These are phyloP conservation scores for Aythya baeri DNA, from an alignment of 2,113 vertebrate genomes.

Conservation along the genomic window DNA sequence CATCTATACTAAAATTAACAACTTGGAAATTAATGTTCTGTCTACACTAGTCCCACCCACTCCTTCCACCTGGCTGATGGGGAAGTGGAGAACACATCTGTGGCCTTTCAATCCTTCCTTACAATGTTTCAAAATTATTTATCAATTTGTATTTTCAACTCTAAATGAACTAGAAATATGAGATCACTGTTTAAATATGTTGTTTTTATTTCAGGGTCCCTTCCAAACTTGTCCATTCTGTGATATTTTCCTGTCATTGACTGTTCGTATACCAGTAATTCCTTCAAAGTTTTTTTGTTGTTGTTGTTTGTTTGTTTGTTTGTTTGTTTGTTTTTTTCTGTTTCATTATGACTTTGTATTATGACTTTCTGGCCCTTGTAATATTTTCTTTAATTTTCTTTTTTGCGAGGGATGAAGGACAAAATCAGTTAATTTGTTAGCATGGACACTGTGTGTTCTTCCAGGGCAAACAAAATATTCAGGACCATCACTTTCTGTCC, in stretches of 20 bases:
- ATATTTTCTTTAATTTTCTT: not conserved
- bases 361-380: not conserved
- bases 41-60: not conserved
- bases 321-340: not conserved
- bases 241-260: not conserved
- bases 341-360: not conserved
- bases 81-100: not conserved
- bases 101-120: not conserved
- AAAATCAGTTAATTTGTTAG: not conserved
- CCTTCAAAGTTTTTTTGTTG: not conserved
- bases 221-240: not conserved
- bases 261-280: not conserved
- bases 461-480: not conserved
- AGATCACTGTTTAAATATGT: not conserved
- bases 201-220: not conserved
- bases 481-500: not conserved
- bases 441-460: not conserved
- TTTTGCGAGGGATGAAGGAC: not conserved
- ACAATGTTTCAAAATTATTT: not conserved
- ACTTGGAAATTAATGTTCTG: not conserved
- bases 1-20: conserved; percentile 28
- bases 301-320: no score
- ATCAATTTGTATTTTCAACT: not conserved
- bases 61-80: not conserved
- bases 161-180: not conserved